A percentile compares a stretch with the other conserved stretches of the same genome.
phyloP scores from a whole-genome alignment of 37 sponge, comb jelly and placozoan species.

The Lycopodina hypogea region DNA sequence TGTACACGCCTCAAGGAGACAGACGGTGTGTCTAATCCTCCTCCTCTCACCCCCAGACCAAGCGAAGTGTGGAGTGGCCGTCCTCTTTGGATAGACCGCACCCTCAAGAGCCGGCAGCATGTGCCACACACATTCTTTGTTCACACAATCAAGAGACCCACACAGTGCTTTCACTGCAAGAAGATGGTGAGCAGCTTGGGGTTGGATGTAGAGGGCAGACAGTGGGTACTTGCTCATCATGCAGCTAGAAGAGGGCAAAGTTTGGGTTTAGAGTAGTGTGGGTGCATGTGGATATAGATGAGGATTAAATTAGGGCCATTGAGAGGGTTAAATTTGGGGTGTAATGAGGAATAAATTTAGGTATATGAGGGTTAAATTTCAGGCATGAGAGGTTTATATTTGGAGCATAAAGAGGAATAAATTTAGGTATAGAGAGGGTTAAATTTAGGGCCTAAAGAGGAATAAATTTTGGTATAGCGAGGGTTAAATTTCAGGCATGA shows the following conservation, averaged over 20 bases:
- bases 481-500: too few relatives aligned
- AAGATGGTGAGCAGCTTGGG: constrained; percentile 65
- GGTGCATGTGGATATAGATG: neutral
- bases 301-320: too few relatives aligned
- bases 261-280: neutral
- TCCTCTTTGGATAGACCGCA: constrained; percentile 76
- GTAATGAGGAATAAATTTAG: too few relatives aligned
- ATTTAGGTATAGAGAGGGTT: too few relatives aligned
- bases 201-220: neutral
- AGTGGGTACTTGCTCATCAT: neutral
- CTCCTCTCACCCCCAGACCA: constrained; percentile 10
- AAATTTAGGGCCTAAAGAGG: too few relatives aligned
- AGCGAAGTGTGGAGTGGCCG: constrained; percentile 72
- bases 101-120: constrained; percentile 49
- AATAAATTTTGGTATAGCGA: too few relatives aligned
- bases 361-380: too few relatives aligned
- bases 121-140: constrained; percentile 91
- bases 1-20: constrained; percentile 60
- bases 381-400: too few relatives aligned
- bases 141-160: constrained; percentile 76
- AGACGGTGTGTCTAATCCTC: constrained; percentile 10
- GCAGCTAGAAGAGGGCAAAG: neutral
- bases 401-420: too few relatives aligned
- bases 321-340: too few relatives aligned
- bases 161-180: constrained; percentile 86